Evolutionary conservation across 2,888 invertebrate species (phyloP).

Genomic region (Caenorhabditis afra): DNA sequence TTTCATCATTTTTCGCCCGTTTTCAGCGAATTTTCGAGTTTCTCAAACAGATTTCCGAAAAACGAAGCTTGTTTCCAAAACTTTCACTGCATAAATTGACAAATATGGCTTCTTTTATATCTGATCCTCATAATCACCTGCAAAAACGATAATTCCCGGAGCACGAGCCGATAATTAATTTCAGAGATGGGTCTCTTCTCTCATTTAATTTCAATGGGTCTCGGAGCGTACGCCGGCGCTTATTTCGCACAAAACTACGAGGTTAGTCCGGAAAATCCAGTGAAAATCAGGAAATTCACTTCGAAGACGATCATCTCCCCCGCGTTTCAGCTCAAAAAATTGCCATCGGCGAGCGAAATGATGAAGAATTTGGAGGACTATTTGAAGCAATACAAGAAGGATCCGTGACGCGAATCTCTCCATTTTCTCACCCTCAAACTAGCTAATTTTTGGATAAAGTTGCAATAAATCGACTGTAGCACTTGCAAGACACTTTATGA

Average conservation of each 20-base stretch:
- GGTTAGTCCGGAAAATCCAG: constrained; percentile 26
- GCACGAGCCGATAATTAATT: neutral
- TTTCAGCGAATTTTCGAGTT: constrained; percentile 1
- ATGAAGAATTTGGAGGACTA: constrained; percentile 63
- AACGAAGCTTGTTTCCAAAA: no score
- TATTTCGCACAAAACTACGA: constrained; percentile 71
- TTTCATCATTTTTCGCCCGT: constrained; percentile 31
- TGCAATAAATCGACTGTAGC: neutral
- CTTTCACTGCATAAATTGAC: no score
- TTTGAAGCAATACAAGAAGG: constrained; percentile 65
- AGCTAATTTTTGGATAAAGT: constrained; percentile 7
- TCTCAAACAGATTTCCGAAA: constrained; percentile 3
- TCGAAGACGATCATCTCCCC: no score
- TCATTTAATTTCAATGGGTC: constrained; percentile 62
- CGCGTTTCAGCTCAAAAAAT: constrained; percentile 66
- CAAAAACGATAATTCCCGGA: constrained; percentile 15
- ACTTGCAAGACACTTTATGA: no score
- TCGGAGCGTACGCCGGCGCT: constrained; percentile 68
- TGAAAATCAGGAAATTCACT: neutral
- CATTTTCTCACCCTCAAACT: neutral
- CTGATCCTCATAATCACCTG: no score
- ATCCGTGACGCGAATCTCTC: constrained; percentile 22
- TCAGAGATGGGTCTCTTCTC: constrained; percentile 66
- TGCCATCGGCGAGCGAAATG: constrained; percentile 68
- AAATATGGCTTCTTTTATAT: no score